Conservation (phyloP, 2,113 vertebrate species). For the Apaloderma vittatum region DNA sequence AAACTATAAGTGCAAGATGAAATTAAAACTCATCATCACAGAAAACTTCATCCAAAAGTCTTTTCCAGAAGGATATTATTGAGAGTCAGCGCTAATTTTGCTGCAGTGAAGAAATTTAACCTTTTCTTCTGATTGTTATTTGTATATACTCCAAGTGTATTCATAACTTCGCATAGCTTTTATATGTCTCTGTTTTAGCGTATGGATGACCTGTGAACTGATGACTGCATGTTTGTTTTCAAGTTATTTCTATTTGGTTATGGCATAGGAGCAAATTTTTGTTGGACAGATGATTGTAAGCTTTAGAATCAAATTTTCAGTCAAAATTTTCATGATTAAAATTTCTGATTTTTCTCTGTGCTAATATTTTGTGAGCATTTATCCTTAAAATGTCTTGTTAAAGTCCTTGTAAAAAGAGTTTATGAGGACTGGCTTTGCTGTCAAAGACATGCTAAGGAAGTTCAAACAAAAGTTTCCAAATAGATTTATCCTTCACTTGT, state of each 20-base stretch:
- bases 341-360: background rate
- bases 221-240: background rate
- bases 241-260: background rate
- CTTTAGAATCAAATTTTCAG: background rate
- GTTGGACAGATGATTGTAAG: background rate
- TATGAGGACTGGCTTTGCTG: constrained; percentile 48
- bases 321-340: background rate
- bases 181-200: background rate
- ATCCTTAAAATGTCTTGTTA: constrained; percentile 46
- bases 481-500: constrained; percentile 63
- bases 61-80: background rate
- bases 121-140: constrained; percentile 11
- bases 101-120: background rate
- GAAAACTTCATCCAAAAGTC: background rate
- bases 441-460: constrained; percentile 53
- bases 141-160: background rate
- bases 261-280: background rate
- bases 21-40: background rate
- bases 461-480: constrained; percentile 63
- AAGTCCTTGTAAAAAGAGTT: constrained; percentile 38
- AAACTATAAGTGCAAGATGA: background rate
- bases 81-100: background rate
- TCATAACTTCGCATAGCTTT: background rate
- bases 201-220: background rate
- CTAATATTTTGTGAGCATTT: constrained; percentile 26